Conservation (phyloP, 2,113 vertebrate species). For the Sylvia atricapilla region DNA sequence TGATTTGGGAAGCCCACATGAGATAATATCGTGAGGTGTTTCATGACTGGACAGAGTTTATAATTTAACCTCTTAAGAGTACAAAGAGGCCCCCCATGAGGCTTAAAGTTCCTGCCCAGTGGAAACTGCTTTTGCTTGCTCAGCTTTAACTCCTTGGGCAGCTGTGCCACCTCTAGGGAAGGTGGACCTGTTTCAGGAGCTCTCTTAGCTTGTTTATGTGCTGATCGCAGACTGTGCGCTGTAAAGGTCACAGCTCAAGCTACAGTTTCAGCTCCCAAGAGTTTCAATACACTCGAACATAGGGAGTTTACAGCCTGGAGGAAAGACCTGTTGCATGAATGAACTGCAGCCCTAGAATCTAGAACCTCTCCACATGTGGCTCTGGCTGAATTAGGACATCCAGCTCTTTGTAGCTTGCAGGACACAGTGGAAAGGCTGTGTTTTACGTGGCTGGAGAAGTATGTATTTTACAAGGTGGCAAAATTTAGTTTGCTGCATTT, state of each 20-base stretch:
- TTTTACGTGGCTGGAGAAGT: not conserved
- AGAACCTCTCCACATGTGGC: not conserved
- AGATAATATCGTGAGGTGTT: not conserved
- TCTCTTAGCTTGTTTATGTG: not conserved
- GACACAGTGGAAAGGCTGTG: not conserved
- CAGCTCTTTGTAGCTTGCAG: not conserved
- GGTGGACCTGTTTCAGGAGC: not conserved
- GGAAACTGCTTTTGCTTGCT: conserved; percentile 1
- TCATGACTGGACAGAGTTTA: not conserved
- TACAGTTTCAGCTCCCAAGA: not conserved
- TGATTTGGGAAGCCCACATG: not conserved
- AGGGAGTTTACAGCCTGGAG: not conserved
- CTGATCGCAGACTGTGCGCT: not conserved
- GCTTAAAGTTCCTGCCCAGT: not conserved
- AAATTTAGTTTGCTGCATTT: not conserved
- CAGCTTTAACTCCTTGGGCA: conserved; percentile 19
- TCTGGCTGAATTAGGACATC: not conserved
- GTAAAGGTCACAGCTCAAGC: conserved; percentile 31
- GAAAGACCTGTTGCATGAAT: not conserved
- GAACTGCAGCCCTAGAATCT: not conserved
- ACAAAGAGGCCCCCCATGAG: not conserved
- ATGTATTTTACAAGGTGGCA: not conserved
- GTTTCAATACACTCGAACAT: not conserved
- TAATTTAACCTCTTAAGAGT: conserved; percentile 34
- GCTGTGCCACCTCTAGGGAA: not conserved